Base-by-base conservation (phyloP, 2,797 vertebrate genomes). In the Platyrinchus mystaceus region DNA sequence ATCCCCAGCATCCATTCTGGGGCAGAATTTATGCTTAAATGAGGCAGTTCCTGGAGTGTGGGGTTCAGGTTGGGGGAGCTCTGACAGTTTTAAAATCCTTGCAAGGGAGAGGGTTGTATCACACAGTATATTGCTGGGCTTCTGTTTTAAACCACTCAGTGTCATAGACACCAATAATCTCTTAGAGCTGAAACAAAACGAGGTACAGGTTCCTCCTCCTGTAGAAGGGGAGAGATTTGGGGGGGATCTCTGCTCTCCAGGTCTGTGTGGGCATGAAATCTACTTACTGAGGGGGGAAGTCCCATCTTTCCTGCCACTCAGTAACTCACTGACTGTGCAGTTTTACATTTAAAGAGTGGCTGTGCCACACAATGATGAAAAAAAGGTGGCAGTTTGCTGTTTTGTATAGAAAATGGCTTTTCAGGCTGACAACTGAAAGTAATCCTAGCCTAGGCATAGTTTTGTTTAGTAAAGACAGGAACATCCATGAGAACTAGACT, bases 401-500 rank as follows among this genome's bases (percentile, higher is more conserved):
- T 96, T 95, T 93, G 84, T 89, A 95, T 84, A 95, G 93, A 97
- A 96, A 95, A 91, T 47, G 87, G 94, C 89, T 87, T 95, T 97
- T 96, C 93, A 94, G 91, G 60, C 91, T 81, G 82, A 94, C 73
- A 95, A 62, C 63, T 0, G 27, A 93, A 60, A 87, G 76, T 96
- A 97, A 97, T 97, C 91, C 95, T 83, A 94, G 89, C 73, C 87
- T 92, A 87, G 95, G 82, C 80, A 4, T 37, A 82, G 94, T 90
- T 97, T 96, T 97, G 92, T 97, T 95, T 91, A 90, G 84, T 62
- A 96, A 95, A 96, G 95, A 82, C 84, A 89, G 93, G 79, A 89
- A 73, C 46, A 94, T 74, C 95, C 92, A 96, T 89, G 84, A 95
- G 88, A 95, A 95, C 89, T 47, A 74, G 81, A 71, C 60, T 86